Evolutionary conservation across 2,888 invertebrate genomes (phyloP).

Genomic region (Cynaeus angustus): DNA sequence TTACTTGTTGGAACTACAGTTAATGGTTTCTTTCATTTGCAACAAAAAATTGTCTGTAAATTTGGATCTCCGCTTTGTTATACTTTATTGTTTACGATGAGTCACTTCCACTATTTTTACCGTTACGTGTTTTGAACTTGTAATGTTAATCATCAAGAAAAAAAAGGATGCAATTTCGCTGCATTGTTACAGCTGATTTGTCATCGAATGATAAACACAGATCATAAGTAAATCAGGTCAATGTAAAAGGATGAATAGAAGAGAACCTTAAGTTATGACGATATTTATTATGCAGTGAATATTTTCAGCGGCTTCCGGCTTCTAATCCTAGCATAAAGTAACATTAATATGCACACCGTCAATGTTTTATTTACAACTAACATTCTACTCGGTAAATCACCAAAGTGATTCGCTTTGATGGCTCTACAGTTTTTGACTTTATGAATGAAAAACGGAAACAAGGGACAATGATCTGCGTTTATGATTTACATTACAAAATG

Average conservation of each 20-base stretch:
- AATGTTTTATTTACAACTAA: too few species aligned
- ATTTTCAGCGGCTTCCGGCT: slow-evolving; percentile 23
- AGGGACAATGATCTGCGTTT: background rate
- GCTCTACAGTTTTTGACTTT: background rate
- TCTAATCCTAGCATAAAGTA: slow-evolving; percentile 1
- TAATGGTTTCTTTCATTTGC: too few species aligned
- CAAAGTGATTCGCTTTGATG: too few species aligned
- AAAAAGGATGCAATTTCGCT: background rate
- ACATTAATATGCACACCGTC: too few species aligned
- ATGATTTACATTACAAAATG: slow-evolving; percentile 12
- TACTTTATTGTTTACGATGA: slow-evolving; percentile 12
- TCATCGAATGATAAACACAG: slow-evolving; percentile 18
- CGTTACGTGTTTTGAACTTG: slow-evolving; percentile 3
- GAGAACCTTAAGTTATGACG: background rate
- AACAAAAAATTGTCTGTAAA: too few species aligned
- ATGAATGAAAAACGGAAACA: background rate
- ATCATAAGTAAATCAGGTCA: slow-evolving; percentile 35
- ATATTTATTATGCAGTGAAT: slow-evolving; percentile 14
- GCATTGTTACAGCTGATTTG: background rate
- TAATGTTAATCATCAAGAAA: slow-evolving; percentile 3
- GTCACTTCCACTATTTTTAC: background rate
- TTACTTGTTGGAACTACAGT: too few species aligned
- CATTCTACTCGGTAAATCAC: too few species aligned
- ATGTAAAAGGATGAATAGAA: slow-evolving; percentile 28
- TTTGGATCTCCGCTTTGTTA: slow-evolving; percentile 6